A percentile compares a stretch with the other conserved stretches of the same genome.
Evolutionary conservation across 2,113 vertebrate species (phyloP).

Genomic region (Atractosteus spatula): DNA sequence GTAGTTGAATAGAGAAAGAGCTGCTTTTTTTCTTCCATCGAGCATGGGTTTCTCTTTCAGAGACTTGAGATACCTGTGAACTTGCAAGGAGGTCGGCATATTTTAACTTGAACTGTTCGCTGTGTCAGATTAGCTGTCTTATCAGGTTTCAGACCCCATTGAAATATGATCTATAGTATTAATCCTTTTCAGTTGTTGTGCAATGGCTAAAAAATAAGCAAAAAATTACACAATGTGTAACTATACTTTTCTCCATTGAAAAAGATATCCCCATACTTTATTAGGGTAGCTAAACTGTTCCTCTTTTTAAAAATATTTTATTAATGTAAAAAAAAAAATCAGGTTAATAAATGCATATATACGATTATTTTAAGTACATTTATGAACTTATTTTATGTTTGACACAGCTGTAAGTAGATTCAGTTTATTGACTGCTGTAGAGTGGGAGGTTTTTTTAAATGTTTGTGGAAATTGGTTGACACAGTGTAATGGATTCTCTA

Average conservation of each 20-base stretch:
- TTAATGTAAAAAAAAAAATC: too few species aligned
- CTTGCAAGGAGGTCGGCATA: conserved; percentile 29
- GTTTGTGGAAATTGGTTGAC: too few species aligned
- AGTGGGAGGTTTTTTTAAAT: too few species aligned
- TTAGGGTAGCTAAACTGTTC: conserved; percentile 1
- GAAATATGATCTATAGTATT: conserved; percentile 18
- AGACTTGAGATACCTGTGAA: conserved; percentile 44
- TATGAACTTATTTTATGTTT: too few species aligned
- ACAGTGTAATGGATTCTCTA: too few species aligned
- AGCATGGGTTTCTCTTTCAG: conserved; percentile 18
- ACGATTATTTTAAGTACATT: too few species aligned
- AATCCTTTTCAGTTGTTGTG: background rate
- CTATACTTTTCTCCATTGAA: background rate
- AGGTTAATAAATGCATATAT: too few species aligned
- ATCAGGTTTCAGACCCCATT: conserved; percentile 25
- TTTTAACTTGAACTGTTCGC: conserved; percentile 17
- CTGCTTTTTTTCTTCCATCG: conserved; percentile 28
- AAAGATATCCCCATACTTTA: background rate
- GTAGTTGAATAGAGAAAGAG: conserved; percentile 50
- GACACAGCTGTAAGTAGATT: too few species aligned
- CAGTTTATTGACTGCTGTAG: too few species aligned
- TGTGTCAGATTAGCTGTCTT: conserved; percentile 7
- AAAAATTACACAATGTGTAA: background rate
- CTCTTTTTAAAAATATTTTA: background rate
- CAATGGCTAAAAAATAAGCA: conserved; percentile 4